These are phyloP conservation scores for Vanessa atalanta DNA, from an alignment of 1,140 invertebrate species.

Conservation along the genomic window DNA sequence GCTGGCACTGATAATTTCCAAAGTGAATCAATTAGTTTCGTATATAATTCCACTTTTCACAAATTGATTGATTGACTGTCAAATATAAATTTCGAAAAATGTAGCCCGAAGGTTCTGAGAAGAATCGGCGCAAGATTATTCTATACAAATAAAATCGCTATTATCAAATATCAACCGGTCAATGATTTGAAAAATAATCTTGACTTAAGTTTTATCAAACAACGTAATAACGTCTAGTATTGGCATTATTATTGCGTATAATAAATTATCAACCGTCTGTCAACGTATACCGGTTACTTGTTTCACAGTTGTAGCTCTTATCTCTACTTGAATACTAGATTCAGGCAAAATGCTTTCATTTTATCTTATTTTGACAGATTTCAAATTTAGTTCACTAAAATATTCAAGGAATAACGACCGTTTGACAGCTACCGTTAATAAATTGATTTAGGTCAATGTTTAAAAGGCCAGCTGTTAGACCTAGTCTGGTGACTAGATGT, in stretches of 20 bases:
- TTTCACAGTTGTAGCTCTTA: slow-evolving; percentile 7
- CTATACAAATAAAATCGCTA: too few relatives aligned
- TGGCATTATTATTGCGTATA: slow-evolving; percentile 5
- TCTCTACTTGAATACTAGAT: slow-evolving; percentile 6
- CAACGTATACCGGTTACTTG: slow-evolving; percentile 22
- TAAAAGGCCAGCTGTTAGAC: not conserved
- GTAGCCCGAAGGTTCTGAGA: too few relatives aligned
- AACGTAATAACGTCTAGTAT: not conserved
- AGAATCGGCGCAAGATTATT: too few relatives aligned
- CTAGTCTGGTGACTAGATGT: not conserved
- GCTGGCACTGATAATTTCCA: too few relatives aligned
- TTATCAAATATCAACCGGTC: too few relatives aligned
- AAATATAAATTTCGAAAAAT: too few relatives aligned
- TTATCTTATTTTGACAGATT: slow-evolving; percentile 28
- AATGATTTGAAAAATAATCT: not conserved
- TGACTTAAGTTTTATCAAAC: not conserved
- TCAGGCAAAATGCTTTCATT: slow-evolving; percentile 21
- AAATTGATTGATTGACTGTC: too few relatives aligned
- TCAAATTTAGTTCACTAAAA: slow-evolving; percentile 15
- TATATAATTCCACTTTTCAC: too few relatives aligned
- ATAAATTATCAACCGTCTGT: slow-evolving; percentile 17
- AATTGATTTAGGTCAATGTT: slow-evolving; percentile 24
- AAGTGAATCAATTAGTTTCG: too few relatives aligned
- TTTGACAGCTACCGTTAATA: slow-evolving; percentile 19
- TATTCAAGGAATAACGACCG: slow-evolving; percentile 7